Conservation (phyloP, 2,888 invertebrate species). For the Masnerella sp. region DNA sequence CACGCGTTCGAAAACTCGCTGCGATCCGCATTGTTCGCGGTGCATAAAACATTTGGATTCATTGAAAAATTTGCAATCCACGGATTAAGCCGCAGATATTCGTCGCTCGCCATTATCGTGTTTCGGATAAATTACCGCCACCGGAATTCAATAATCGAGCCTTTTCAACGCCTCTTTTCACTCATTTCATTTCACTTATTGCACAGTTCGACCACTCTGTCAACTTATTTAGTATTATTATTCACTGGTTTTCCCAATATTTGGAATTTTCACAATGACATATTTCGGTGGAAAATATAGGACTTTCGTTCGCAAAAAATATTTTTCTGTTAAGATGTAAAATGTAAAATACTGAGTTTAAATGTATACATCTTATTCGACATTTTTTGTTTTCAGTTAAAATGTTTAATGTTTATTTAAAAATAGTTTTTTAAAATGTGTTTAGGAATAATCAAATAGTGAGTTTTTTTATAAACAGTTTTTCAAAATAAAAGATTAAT, state of each 20-base stretch:
- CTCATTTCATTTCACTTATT: constrained; percentile 1
- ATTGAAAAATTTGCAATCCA: constrained; percentile 39
- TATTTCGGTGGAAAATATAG: no score
- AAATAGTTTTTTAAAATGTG: no score
- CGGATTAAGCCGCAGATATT: constrained; percentile 14
- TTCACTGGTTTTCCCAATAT: neutral
- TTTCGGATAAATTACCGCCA: constrained; percentile 18
- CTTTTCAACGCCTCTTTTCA: constrained; percentile 10
- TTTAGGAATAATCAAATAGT: no score
- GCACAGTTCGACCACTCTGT: neutral
- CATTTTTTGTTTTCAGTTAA: no score
- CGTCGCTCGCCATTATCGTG: constrained; percentile 15
- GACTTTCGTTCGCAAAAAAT: no score
- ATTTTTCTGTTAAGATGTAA: no score
- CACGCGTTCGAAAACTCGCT: constrained; percentile 34
- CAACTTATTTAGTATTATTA: neutral
- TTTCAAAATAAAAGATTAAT: no score
- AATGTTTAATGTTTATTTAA: no score
- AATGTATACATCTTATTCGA: no score
- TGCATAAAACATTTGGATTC: constrained; percentile 33
- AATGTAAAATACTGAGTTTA: no score
- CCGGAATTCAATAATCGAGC: constrained; percentile 19
- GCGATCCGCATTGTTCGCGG: constrained; percentile 18
- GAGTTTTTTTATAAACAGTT: no score
- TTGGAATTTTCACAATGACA: no score